phyloP scores from a whole-genome alignment of 2,888 invertebrate species.

The Agrochola lychnidis region DNA sequence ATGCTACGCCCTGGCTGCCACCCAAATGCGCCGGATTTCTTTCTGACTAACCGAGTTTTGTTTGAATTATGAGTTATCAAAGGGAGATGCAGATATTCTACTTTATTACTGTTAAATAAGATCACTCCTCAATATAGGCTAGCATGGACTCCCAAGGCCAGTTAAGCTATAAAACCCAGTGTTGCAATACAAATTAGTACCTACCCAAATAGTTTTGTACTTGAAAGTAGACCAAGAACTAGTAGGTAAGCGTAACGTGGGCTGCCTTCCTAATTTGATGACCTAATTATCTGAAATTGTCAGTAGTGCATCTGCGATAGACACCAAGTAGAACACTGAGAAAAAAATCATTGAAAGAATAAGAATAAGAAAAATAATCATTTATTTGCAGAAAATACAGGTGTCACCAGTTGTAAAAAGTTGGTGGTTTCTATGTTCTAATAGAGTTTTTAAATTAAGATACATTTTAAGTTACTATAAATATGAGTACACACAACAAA shows the following conservation, averaged over 20 bases:
- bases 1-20: constrained; percentile 64
- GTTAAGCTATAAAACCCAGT: neutral
- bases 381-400: too few relatives aligned
- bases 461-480: too few relatives aligned
- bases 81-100: neutral
- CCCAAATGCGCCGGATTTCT: constrained; percentile 56
- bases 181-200: neutral
- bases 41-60: constrained; percentile 6
- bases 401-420: too few relatives aligned
- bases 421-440: too few relatives aligned
- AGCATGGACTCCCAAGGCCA: neutral
- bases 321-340: neutral
- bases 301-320: neutral
- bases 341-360: neutral
- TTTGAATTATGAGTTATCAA: constrained; percentile 5
- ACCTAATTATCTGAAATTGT: neutral
- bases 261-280: neutral
- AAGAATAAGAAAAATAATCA: too few relatives aligned
- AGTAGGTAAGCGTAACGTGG: neutral
- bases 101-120: neutral
- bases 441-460: too few relatives aligned
- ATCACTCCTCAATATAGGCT: neutral
- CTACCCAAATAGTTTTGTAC: neutral
- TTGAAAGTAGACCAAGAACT: neutral
- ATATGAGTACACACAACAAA: too few relatives aligned